Base-by-base conservation (phyloP, 2,797 vertebrate species). In the Tympanoctomys barrerae region DNA sequence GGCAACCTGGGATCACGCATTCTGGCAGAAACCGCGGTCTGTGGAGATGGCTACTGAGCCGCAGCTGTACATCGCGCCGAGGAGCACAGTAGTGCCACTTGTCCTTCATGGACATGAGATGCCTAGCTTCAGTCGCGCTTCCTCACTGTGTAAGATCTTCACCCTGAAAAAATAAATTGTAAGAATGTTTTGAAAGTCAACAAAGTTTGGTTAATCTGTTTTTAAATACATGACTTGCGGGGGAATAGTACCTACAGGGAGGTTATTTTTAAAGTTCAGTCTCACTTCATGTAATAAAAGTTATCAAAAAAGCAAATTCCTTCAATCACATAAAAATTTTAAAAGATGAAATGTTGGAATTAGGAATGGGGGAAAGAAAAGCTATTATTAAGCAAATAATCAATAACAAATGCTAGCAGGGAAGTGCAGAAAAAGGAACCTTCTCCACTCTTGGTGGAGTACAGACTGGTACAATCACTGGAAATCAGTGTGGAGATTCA, bases 81-180 rank as follows among this genome's bases (percentile, higher is more conserved):
- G 81, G 90, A 92, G 87, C 49, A 88, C 77, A 91, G 61, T 57
- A 79, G 90, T 87, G 84, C 88, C 89, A 42, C 39, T 42, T 94
- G 13, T 93, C 89, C 64, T 95, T 92, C 95, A 89, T 0, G 66
- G 62, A 71, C 96, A 89, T 82, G 42, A 96, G 94, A 89, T 78
- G 28, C 26, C 26, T 81, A 90, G 86, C 79, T 91, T 95, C 84
- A 49, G 18, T 85, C 92, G 79, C 62, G 46, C 66, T 82, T 49
- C 92, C 79, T 91, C 78, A 77, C 64, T 87, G 81, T 22, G 54
- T 28, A 82, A 7, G 49, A 80, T 93, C 95, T 98, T 98, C 97
- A 98, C 96, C 97, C 98, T 98, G 88, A 88, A 96, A 97, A 33
- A 93, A 97, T 12, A 96, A 90, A 92, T 70, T 39, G 87, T 83